Evolutionary conservation across 2,888 invertebrate species (phyloP), one percentile per base, ranked within the genome.

Genomic region (Athripsodes cinereus): DNA sequence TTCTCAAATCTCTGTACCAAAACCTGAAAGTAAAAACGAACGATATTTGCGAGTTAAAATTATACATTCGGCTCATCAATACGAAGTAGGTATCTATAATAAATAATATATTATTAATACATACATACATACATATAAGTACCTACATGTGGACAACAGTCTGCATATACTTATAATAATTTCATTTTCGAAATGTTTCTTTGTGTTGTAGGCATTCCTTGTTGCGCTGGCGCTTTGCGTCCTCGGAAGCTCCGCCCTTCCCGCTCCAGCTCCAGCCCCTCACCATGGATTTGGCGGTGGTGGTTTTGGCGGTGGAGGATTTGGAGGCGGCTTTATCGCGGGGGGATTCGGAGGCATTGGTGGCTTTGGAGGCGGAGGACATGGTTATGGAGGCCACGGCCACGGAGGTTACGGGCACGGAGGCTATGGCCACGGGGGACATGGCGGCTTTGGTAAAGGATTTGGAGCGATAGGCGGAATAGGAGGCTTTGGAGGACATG

Each of bases 401-500:
- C 8, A 10, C n/a, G n/a, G 16, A 8, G 40, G 40, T 40, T 16
- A 8, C 16, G 40, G 40, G 13, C 16, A 40, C 16, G 40, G 40
- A 3, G n/a, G 26, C 26, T 26, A 40, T 13, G 40, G 40, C 11
- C 31, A 31, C 13, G 40, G 40, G 13, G 40, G 40, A n/a, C 13
- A 40, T 40, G 5, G 13, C 2, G 40, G 40, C 2, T 16, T n/a
- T 40, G 40, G 40, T 3, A 44, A 44, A 40, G 53, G 53, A 44
- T 35, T 40, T 31, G 31, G 44, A 2, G 53, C 34, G 11, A 22
- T 26, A 5, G 35, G 31, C 6, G 53, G 49, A 46, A 20, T 22
- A 2, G 48, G 53, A 13, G 53, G 58, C 47, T 53, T 18, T 8
- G 53, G 53, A 16, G 58, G 53, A 20, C 22, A 53, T 47, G 53